A percentile compares a stretch with the other conserved stretches of the same genome.
Conservation (phyloP, 2,113 vertebrate species). For the Melanocharis versteri region DNA sequence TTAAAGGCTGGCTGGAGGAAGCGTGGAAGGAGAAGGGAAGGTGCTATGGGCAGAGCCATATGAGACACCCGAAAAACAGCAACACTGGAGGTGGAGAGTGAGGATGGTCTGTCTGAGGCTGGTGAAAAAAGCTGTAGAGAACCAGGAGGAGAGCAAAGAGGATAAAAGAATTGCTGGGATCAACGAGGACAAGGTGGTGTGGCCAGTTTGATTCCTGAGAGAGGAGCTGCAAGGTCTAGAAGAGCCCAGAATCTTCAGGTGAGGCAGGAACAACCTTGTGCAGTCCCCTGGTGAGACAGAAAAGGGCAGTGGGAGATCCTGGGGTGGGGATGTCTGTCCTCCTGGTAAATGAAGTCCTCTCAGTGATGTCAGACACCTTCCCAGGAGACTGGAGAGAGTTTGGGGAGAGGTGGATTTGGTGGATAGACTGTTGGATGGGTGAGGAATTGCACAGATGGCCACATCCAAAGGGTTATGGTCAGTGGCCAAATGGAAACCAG, state of each 20-base stretch:
- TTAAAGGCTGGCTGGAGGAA: not conserved
- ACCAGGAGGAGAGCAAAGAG: not conserved
- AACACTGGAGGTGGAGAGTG: not conserved
- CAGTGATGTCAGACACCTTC: not conserved
- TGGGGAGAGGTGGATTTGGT: not conserved
- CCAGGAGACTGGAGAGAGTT: not conserved
- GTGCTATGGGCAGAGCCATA: not conserved
- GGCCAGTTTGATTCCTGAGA: not conserved
- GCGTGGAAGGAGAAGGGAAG: not conserved
- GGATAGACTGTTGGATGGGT: not conserved
- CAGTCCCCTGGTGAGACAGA: not conserved
- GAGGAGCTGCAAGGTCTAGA: not conserved
- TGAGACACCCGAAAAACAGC: not conserved
- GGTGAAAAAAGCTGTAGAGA: not conserved
- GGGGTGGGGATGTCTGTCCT: not conserved
- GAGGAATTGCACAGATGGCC: not conserved
- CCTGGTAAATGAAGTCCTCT: not conserved
- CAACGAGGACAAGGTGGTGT: not conserved
- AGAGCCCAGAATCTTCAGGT: not conserved
- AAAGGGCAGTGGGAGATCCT: not conserved
- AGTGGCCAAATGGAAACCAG: not conserved
- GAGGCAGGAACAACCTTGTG: not conserved
- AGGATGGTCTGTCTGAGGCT: not conserved
- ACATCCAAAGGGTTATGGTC: not conserved
- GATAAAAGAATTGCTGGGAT: not conserved